Evolutionary conservation across 2,888 invertebrate species (phyloP), one percentile per base, ranked within the genome.

Genomic region (Eupithecia insigniata): DNA sequence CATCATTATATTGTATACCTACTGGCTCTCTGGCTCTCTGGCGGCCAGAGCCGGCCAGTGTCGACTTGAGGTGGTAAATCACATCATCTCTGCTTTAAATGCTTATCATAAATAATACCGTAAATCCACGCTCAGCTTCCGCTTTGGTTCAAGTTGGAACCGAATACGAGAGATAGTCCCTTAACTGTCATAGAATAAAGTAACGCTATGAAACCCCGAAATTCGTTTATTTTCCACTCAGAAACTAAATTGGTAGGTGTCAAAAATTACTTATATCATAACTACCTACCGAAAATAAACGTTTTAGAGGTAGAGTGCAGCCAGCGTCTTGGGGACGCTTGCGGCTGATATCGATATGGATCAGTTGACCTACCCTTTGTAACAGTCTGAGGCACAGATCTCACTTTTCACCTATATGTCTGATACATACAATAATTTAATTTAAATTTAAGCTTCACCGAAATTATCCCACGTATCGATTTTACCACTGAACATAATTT

Each of bases 21-120:
- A 36, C 12, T 16, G 18, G n/a, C n/a, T n/a, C n/a, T n/a, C n/a
- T n/a, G n/a, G n/a, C n/a, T 18, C 18, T 5, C 43, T 18, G 39
- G 34, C 39, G 39, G n/a, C 6, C 43, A 18, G 43, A 7, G 18
- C n/a, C 46, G n/a, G 51, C 22, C 39, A 4, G 18, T n/a, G 26
- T 26, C 26, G n/a, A 16, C 3, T 2, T 4, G 18, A 22, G 55
- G 26, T 55, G 46, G 55, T 55, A 55, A 55, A 55, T 26, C 55
- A 55, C 55, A 26, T 26, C 55, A 26, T 26, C 55, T 55, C 55
- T 51, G 51, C 22, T 55, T 55, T 55, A 55, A 55, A 55, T 55
- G 55, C 55, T 55, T 22, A 55, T 26, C 55, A 4, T 55, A 55
- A 55, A 55, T 55, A 55, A 55, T 55, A 26, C 22, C 22, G 55